Percentiles rank a stretch among this genome's conserved stretches.
Conservation (phyloP, 2,113 vertebrate genomes). For the Melanotaenia duboulayi region DNA sequence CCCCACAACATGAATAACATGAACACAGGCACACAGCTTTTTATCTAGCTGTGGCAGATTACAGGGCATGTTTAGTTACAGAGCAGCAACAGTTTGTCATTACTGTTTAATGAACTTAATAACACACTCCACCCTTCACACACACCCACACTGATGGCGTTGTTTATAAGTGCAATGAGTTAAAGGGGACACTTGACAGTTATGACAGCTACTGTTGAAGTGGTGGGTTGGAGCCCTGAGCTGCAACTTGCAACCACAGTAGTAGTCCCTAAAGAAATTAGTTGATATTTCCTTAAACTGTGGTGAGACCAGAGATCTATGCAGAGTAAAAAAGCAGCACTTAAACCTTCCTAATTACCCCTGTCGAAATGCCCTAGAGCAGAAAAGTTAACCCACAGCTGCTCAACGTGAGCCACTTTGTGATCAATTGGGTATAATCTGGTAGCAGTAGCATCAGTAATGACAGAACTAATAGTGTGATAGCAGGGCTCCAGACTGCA, state of each 20-base stretch:
- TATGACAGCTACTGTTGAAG: conserved; percentile 25
- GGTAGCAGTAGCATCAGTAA: neutral
- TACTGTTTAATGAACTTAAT: conserved; percentile 67
- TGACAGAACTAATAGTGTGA: neutral
- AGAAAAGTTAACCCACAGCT: conserved; percentile 10
- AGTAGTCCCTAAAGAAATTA: neutral
- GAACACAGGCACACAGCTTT: conserved; percentile 15
- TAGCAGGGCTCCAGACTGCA: too few relatives aligned
- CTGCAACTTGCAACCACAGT: neutral
- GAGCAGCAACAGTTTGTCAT: conserved; percentile 60
- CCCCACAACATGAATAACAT: conserved; percentile 4
- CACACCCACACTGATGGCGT: conserved; percentile 11
- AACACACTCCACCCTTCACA: conserved; percentile 58
- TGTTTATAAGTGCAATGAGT: conserved; percentile 5
- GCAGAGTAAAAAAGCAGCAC: neutral
- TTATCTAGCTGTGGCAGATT: conserved; percentile 54
- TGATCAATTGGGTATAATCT: neutral
- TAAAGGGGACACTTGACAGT: conserved; percentile 17
- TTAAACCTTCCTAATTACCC: conserved; percentile 9
- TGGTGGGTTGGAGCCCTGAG: neutral
- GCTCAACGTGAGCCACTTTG: conserved; percentile 9
- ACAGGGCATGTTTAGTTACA: conserved; percentile 55
- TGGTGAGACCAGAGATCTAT: neutral
- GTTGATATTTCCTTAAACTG: neutral
- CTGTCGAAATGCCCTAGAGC: conserved; percentile 14